Base-by-base conservation (phyloP, 2,797 vertebrate genomes). In the Taenioides sp. region DNA sequence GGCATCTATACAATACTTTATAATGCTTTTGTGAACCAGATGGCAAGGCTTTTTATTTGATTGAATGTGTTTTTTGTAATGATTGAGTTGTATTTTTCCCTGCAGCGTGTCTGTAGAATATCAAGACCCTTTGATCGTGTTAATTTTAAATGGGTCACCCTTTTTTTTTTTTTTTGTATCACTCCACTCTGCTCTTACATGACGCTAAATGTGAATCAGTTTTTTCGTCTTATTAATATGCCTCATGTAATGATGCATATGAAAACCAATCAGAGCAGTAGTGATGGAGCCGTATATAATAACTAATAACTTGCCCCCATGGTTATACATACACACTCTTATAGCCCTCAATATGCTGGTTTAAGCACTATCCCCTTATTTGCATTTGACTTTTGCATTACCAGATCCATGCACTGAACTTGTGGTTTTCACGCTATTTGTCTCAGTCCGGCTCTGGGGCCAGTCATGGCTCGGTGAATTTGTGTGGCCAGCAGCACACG, bases 241-340 rank as follows among this genome's bases (percentile, higher is more conserved):
- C 77, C 55, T 60, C 67, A 20, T 78, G 80, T 92, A 92, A 92
- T 89, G 89, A 87, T 85, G 89, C 89, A 73, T 85, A 75, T 77
- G 85, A 92, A 89, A 92, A 89, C 81, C 89, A 89, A 92, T 93
- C 87, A 91, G 86, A 16, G 61, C 73, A 77, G 81, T 82, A 77
- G 79, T 71, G 34, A 80, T 79, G 43, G 12, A 47, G 12, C 16
- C 0, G 77, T 65, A 61, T 81, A 27, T 27, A 27, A 27, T 27
- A 27, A 27, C 25, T 90, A 87, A 91, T 89, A 90, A 89, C 83
- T 87, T 80, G 69, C 73, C 58, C 64, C 72, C 61, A 4, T 70
- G 73, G 62, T 69, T 69, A 23, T 67, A 65, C 40, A 12, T 43
- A 14, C 11, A 71, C 58, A 78, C 49, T 74, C 72, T 76, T 79